Conservation (phyloP, 2,888 invertebrate species). For the Himalopsyche tibetana region DNA sequence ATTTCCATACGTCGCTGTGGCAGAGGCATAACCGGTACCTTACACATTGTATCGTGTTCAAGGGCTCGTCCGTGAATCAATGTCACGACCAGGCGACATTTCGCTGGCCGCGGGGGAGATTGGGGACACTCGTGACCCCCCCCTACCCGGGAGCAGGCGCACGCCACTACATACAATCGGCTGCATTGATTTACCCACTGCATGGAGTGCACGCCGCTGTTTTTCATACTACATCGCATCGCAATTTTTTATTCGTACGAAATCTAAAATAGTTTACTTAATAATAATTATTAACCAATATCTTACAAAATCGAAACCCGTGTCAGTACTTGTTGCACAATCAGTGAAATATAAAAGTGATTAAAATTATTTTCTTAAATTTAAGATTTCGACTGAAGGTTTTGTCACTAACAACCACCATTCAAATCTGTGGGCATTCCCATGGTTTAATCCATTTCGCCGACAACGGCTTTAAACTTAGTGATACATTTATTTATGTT, state of each 20-base stretch:
- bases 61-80: conserved; percentile 59
- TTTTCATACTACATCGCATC: not conserved
- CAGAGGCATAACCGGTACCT: not conserved
- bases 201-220: not conserved
- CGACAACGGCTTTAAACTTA: no score
- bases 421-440: no score
- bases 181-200: conserved; percentile 53
- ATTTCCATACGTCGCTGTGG: not conserved
- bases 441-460: no score
- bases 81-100: conserved; percentile 53
- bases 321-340: no score
- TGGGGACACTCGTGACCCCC: conserved; percentile 43
- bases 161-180: not conserved
- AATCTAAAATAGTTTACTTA: no score
- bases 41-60: conserved; percentile 45
- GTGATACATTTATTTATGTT: no score
- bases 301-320: no score
- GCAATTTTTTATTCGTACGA: not conserved
- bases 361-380: no score
- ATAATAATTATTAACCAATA: no score
- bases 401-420: no score
- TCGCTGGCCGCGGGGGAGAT: conserved; percentile 5
- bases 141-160: not conserved
- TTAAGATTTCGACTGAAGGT: no score
- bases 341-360: no score